phyloP scores from a whole-genome alignment of 2,797 vertebrate species.

The Threskiornis aethiopicus region DNA sequence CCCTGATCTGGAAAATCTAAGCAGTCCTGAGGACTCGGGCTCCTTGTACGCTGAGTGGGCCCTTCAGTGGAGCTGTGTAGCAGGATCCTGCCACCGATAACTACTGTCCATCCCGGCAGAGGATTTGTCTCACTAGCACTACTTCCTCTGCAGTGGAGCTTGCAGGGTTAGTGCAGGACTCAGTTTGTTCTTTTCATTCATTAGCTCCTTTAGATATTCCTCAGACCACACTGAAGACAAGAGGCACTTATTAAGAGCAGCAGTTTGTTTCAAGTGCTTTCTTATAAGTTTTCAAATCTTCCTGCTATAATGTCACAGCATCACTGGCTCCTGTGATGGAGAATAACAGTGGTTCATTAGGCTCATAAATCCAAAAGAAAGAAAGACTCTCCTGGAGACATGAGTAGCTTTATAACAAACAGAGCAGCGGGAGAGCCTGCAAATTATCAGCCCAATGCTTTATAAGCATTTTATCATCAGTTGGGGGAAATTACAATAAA shows the following conservation, averaged over 20 bases:
- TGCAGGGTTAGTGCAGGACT: background rate
- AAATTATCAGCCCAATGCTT: constrained; percentile 62
- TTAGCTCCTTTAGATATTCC: constrained; percentile 24
- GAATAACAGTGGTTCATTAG: constrained; percentile 55
- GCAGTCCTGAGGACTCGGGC: background rate
- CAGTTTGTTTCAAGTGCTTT: constrained; percentile 45
- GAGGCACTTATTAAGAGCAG: constrained; percentile 33
- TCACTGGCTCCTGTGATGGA: constrained; percentile 34
- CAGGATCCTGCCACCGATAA: background rate
- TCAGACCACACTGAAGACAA: constrained; percentile 49
- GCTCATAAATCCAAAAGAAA: constrained; percentile 62
- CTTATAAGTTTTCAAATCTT: constrained; percentile 48
- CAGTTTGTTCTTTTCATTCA: background rate
- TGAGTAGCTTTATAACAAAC: constrained; percentile 58
- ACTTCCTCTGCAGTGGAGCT: background rate
- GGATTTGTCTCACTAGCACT: background rate
- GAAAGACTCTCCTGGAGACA: constrained; percentile 51
- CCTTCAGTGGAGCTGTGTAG: background rate
- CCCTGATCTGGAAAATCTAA: background rate
- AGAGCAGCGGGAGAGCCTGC: constrained; percentile 52
- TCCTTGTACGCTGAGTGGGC: background rate
- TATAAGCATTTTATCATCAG: constrained; percentile 50
- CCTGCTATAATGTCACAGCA: constrained; percentile 23
- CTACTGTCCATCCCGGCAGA: background rate
- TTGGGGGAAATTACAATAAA: constrained; percentile 48